Evolutionary conservation across 2,113 vertebrate genomes (phyloP).

Genomic region (Rhabdomys dilectus): DNA sequence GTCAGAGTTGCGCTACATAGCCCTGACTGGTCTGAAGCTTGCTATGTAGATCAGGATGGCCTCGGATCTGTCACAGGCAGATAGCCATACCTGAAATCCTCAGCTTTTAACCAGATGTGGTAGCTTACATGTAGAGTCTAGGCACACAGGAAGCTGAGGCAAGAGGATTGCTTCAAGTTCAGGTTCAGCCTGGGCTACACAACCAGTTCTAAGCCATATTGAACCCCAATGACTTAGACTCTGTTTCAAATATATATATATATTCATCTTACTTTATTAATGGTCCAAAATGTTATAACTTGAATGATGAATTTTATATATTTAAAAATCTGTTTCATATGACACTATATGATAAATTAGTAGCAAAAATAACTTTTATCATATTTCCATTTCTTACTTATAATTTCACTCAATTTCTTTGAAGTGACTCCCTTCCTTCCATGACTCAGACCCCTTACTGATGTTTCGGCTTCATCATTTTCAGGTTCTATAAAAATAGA

Average conservation of each 20-base stretch:
- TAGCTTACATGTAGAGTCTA: neutral
- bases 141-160: neutral
- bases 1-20: neutral
- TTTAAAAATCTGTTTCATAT: conserved; percentile 13
- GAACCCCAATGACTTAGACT: neutral
- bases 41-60: neutral
- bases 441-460: conserved; percentile 55
- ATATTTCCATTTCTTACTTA: conserved; percentile 52
- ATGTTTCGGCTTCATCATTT: conserved; percentile 54
- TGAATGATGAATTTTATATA: conserved; percentile 56
- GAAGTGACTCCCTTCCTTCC: conserved; percentile 54
- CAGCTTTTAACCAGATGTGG: neutral
- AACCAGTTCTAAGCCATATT: neutral
- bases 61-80: neutral
- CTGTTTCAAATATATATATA: neutral
- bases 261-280: conserved; percentile 31
- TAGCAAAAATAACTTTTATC: conserved; percentile 42
- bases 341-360: conserved; percentile 48
- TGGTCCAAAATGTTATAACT: conserved; percentile 51
- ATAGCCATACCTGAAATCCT: conserved; percentile 57
- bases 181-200: neutral
- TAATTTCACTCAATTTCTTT: conserved; percentile 49
- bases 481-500: conserved; percentile 61
- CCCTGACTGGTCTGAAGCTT: neutral
- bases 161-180: neutral